These are phyloP conservation scores for Rhadina sibilatrix DNA, from an alignment of 2,113 vertebrate genomes.

Conservation along the genomic window DNA sequence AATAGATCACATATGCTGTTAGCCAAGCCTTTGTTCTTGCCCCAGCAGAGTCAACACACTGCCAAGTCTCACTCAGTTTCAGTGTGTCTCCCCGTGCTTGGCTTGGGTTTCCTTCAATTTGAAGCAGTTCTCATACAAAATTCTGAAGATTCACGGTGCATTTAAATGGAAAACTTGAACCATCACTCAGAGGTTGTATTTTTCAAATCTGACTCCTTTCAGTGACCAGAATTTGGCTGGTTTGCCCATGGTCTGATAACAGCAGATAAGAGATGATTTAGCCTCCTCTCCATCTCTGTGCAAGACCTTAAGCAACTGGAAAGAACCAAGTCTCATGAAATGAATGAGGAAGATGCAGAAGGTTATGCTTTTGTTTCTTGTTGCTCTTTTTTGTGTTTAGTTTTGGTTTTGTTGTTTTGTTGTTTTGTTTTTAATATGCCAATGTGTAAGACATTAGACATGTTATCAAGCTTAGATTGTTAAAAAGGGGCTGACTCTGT, in stretches of 20 bases:
- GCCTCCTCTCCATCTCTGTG: background rate
- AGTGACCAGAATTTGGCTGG: slow-evolving; percentile 3
- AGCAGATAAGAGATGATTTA: background rate
- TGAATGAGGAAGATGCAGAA: background rate
- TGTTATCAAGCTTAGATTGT: background rate
- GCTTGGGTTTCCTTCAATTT: background rate
- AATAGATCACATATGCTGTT: slow-evolving; percentile 58
- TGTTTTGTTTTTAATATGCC: background rate
- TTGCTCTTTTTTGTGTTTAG: background rate
- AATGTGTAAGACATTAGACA: background rate
- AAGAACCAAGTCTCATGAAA: background rate
- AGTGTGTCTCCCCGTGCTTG: slow-evolving; percentile 9
- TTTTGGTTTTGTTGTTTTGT: too few species aligned
- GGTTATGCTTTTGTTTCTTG: background rate
- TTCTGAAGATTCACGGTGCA: slow-evolving; percentile 6
- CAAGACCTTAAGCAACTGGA: background rate
- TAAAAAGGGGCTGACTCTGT: background rate
- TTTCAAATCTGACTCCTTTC: slow-evolving; percentile 7
- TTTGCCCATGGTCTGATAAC: slow-evolving; percentile 21
- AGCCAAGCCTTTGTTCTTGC: slow-evolving; percentile 25
- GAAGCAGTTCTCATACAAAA: slow-evolving; percentile 7
- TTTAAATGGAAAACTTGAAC: slow-evolving; percentile 33
- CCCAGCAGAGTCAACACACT: background rate
- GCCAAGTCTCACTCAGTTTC: slow-evolving; percentile 43
- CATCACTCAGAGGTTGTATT: background rate